A percentile compares a stretch with the other conserved stretches of the same genome.
These are phyloP conservation scores for Odocoileus hemionus DNA, from an alignment of 2,113 vertebrate genomes.

Conservation along the genomic window DNA sequence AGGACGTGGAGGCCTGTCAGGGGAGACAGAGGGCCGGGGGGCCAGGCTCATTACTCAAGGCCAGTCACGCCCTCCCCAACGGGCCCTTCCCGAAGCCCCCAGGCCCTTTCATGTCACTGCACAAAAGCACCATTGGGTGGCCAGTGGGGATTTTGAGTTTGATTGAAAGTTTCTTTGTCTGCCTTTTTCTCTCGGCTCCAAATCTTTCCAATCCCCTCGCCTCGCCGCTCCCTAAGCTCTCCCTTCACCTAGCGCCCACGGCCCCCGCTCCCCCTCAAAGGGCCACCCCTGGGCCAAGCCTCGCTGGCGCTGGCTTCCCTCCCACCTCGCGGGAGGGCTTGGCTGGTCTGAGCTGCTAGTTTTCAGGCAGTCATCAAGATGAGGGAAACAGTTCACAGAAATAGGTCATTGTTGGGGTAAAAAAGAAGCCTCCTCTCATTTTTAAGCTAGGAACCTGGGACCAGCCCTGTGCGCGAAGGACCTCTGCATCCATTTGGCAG, in stretches of 20 bases:
- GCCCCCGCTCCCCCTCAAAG: slow-evolving; percentile 19
- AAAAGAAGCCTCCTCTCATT: background rate
- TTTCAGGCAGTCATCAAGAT: background rate
- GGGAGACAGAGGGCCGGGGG: slow-evolving; percentile 79
- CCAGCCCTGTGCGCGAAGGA: background rate
- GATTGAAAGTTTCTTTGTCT: slow-evolving; percentile 77
- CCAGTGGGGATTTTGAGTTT: slow-evolving; percentile 71
- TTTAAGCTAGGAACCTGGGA: background rate
- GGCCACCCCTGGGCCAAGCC: slow-evolving; percentile 55
- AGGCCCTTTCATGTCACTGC: slow-evolving; percentile 74
- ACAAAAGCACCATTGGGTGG: slow-evolving; percentile 76
- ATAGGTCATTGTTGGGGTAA: background rate
- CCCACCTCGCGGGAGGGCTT: background rate
- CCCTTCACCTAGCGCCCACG: slow-evolving; percentile 52
- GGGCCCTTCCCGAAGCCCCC: slow-evolving; percentile 78
- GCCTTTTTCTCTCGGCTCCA: slow-evolving; percentile 58
- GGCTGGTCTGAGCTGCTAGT: background rate
- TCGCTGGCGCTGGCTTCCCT: background rate
- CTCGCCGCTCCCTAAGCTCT: slow-evolving; percentile 55
- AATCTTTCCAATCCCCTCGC: slow-evolving; percentile 64
- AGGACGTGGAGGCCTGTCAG: slow-evolving; percentile 92
- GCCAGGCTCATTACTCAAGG: slow-evolving; percentile 74
- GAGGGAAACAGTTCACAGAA: background rate
- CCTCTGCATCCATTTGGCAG: too few relatives aligned
- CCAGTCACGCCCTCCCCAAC: slow-evolving; percentile 75